These are phyloP conservation scores for Gymnobelideus leadbeateri DNA, from an alignment of 2,113 vertebrate genomes.

Conservation along the genomic window DNA sequence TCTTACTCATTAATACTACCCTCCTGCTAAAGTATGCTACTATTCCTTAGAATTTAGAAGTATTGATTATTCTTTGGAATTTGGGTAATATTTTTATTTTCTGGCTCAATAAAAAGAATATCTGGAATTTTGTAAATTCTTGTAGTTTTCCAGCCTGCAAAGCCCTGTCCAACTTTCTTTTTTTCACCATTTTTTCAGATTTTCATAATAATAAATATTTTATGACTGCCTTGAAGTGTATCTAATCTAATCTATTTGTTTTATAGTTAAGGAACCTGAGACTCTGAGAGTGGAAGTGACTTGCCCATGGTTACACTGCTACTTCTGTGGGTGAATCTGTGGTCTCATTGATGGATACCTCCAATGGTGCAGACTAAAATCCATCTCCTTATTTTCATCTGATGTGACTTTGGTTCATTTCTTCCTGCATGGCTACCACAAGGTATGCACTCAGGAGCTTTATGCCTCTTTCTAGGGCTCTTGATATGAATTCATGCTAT, in stretches of 20 bases:
- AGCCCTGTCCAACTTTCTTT: background rate
- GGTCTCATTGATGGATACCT: background rate
- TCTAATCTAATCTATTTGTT: background rate
- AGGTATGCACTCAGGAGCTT: background rate
- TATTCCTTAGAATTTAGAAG: background rate
- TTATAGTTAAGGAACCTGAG: background rate
- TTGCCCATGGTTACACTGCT: background rate
- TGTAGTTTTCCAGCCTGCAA: background rate
- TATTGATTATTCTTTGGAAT: background rate
- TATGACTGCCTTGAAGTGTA: background rate
- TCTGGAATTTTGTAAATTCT: background rate
- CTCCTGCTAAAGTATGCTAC: background rate
- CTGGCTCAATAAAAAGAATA: background rate
- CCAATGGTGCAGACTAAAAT: background rate
- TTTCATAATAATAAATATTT: background rate
- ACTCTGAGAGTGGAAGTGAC: background rate
- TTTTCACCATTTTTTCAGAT: background rate
- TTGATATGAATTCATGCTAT: background rate
- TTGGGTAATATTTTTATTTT: background rate
- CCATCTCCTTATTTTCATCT: background rate
- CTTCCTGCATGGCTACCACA: background rate
- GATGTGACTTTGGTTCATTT: background rate
- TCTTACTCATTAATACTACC: background rate
- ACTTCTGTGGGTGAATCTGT: background rate
- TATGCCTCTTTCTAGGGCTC: background rate